Conservation (phyloP, 2,113 vertebrate species). For the Pangasianodon hypophthalmus region DNA sequence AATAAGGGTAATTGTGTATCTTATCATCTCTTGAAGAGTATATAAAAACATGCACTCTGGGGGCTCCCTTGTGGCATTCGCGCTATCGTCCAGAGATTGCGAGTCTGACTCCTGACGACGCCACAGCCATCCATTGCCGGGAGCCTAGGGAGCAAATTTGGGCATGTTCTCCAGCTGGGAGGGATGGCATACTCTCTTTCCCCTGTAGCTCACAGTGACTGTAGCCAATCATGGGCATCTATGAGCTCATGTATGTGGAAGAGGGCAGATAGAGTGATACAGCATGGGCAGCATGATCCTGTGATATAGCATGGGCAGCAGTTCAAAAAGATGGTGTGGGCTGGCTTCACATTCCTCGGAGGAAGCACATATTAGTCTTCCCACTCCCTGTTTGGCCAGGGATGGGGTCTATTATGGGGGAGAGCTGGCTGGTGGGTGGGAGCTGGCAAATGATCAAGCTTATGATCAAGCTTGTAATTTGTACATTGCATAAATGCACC, state of each 20-base stretch:
- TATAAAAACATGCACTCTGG: neutral
- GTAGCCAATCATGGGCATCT: neutral
- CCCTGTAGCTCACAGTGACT: neutral
- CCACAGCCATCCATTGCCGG: neutral
- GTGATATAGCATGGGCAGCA: neutral
- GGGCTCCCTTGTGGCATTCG: neutral
- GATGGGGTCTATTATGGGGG: neutral
- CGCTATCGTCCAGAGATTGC: neutral
- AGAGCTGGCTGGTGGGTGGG: neutral
- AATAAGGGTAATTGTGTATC: neutral
- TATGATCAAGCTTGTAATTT: neutral
- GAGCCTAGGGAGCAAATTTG: neutral
- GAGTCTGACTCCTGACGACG: neutral
- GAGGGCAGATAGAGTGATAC: neutral
- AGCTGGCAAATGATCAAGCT: neutral
- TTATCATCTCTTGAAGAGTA: neutral
- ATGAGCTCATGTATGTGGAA: neutral
- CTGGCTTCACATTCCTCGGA: neutral
- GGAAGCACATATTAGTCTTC: neutral
- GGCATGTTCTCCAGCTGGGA: neutral
- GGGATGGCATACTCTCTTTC: neutral
- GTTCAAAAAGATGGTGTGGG: neutral
- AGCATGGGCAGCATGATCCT: too few species aligned
- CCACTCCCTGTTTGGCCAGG: neutral
- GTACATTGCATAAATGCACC: neutral